Conservation (phyloP, 2,113 vertebrate species). For the Mus pahari region DNA sequence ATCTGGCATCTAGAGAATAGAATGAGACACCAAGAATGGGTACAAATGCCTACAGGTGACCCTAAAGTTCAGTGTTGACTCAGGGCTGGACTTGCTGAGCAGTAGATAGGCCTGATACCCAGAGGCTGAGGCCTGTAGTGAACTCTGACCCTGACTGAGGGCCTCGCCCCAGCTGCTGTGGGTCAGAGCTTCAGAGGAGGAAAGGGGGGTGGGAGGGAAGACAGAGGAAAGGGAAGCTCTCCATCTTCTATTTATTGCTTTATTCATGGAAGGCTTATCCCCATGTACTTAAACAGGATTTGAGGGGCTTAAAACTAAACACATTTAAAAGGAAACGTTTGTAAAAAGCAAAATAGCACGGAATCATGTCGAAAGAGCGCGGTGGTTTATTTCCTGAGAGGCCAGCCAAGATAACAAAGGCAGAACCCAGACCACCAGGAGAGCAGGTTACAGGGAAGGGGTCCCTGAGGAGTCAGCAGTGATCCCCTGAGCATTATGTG, state of each 20-base stretch:
- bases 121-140: neutral
- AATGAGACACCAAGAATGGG: neutral
- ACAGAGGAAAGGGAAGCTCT: neutral
- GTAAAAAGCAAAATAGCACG: conserved; percentile 72
- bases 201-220: neutral
- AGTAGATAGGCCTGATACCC: neutral
- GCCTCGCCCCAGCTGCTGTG: neutral
- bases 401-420: conserved; percentile 63
- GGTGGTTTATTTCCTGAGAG: conserved; percentile 66
- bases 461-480: neutral
- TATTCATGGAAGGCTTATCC: conserved; percentile 72
- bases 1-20: neutral
- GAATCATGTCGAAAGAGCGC: conserved; percentile 46
- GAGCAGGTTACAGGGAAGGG: neutral
- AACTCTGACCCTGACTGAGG: neutral
- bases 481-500: neutral
- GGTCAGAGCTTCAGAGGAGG: neutral
- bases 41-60: neutral
- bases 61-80: neutral
- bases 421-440: conserved; percentile 39
- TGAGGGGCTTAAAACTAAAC: conserved; percentile 80
- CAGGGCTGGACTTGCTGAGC: neutral
- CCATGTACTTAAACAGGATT: conserved; percentile 79
- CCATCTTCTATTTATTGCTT: conserved; percentile 73
- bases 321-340: conserved; percentile 75